phyloP scores from a whole-genome alignment of 1,140 invertebrate genomes.

The Mylabris phalerata region DNA sequence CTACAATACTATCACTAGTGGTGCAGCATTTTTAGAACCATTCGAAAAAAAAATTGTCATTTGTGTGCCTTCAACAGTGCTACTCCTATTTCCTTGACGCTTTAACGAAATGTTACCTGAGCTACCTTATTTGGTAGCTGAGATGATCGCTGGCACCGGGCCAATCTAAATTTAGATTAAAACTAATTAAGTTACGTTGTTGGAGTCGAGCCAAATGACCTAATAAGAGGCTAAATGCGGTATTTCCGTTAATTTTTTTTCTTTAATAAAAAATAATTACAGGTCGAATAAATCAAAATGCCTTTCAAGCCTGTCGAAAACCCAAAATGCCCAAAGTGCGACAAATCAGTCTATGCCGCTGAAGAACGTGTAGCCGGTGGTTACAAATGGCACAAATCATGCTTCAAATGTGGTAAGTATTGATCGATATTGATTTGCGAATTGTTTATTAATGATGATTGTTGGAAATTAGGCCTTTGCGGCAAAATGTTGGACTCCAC shows the following conservation, averaged over 20 bases:
- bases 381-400: slow-evolving; percentile 97
- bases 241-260: background rate
- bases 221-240: slow-evolving; percentile 25
- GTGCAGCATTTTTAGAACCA: too few species aligned
- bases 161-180: slow-evolving; percentile 23
- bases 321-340: slow-evolving; percentile 97
- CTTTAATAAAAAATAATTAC: slow-evolving; percentile 11
- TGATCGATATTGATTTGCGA: background rate
- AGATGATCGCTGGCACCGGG: slow-evolving; percentile 16
- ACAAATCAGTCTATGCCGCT: slow-evolving; percentile 96
- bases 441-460: background rate
- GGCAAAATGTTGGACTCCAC: slow-evolving; percentile 96
- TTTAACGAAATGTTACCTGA: slow-evolving; percentile 7
- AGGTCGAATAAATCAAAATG: slow-evolving; percentile 69
- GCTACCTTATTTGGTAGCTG: slow-evolving; percentile 33
- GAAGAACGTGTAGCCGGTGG: slow-evolving; percentile 96
- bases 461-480: slow-evolving; percentile 71
- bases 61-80: too few species aligned
- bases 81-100: too few species aligned
- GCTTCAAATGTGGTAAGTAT: slow-evolving; percentile 98
- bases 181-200: slow-evolving; percentile 24
- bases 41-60: too few species aligned
- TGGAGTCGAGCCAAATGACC: slow-evolving; percentile 29
- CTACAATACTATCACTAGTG: background rate
- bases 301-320: slow-evolving; percentile 95